Conservation (phyloP, 2,888 invertebrate species). For the Drosophila robusta region DNA sequence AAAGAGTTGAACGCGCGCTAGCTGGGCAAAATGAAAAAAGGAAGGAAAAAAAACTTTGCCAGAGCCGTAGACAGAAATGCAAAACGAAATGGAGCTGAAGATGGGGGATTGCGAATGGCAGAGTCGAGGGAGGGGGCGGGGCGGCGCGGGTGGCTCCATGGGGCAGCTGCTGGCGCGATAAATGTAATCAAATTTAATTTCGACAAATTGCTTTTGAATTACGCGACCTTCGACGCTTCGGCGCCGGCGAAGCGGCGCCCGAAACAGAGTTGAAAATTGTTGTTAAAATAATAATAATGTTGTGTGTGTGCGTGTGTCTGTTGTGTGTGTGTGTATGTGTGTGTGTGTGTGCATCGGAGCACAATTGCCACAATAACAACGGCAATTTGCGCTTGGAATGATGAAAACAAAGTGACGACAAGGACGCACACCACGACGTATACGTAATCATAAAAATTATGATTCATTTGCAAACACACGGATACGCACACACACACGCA, state of each 20-base stretch:
- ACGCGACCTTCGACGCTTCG: slow-evolving; percentile 71
- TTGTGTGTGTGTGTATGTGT: slow-evolving; percentile 21
- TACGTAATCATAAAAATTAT: slow-evolving; percentile 73
- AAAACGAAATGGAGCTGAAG: not conserved
- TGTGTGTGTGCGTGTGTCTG: slow-evolving; percentile 15
- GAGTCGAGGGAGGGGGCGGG: not conserved
- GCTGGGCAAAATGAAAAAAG: not conserved
- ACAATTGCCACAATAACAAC: slow-evolving; percentile 63
- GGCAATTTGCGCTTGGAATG: slow-evolving; percentile 70
- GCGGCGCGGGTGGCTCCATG: not conserved
- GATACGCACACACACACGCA: not conserved
- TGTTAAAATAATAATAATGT: slow-evolving; percentile 79
- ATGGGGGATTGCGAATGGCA: not conserved
- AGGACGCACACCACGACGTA: slow-evolving; percentile 47
- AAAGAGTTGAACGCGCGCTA: slow-evolving; percentile 48
- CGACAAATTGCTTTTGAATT: slow-evolving; percentile 80
- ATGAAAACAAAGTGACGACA: slow-evolving; percentile 57
- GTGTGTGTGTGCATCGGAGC: slow-evolving; percentile 16
- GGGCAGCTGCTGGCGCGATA: slow-evolving; percentile 68
- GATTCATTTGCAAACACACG: slow-evolving; percentile 56
- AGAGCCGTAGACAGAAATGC: slow-evolving; percentile 19
- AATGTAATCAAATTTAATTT: slow-evolving; percentile 80
- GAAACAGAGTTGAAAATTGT: slow-evolving; percentile 76
- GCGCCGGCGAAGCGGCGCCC: slow-evolving; percentile 55
- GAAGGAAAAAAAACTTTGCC: slow-evolving; percentile 29